phyloP scores from a whole-genome alignment of 1,140 invertebrate species.

The Hesperophylax magnus region DNA sequence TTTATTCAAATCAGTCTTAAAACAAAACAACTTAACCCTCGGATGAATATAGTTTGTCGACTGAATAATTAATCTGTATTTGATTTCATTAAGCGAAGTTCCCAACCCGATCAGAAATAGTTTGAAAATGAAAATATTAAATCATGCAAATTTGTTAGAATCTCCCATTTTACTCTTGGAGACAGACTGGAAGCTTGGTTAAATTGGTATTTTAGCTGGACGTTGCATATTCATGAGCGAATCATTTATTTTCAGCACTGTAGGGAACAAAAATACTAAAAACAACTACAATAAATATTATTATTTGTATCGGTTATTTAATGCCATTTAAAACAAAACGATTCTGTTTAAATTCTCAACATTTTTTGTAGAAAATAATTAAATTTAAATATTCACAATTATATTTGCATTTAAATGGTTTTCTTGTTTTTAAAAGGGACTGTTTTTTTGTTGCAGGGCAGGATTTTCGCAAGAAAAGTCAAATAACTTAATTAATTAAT shows the following conservation, averaged over 20 bases:
- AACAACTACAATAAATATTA: not conserved
- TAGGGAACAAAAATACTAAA: not conserved
- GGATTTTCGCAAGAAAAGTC: too few species aligned
- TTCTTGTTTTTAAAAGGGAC: too few species aligned
- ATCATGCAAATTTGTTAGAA: constrained; percentile 25
- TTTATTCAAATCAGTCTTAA: constrained; percentile 11
- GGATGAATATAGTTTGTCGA: constrained; percentile 1
- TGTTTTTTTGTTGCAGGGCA: too few species aligned
- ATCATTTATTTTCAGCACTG: constrained; percentile 3
- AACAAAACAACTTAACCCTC: constrained; percentile 17
- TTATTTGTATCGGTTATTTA: constrained; percentile 10
- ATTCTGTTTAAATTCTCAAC: not conserved
- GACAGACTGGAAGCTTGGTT: not conserved
- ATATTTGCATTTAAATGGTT: too few species aligned
- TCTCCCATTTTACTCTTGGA: not conserved
- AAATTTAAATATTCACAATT: too few species aligned
- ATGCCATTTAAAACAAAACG: not conserved
- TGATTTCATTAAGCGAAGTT: constrained; percentile 28
- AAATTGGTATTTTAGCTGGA: constrained; percentile 29
- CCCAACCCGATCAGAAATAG: not conserved
- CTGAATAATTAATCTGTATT: constrained; percentile 37
- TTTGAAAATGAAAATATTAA: constrained; percentile 25
- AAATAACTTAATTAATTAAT: too few species aligned
- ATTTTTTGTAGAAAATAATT: not conserved
- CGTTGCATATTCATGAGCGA: constrained; percentile 24